Base-by-base conservation (phyloP, 2,888 invertebrate genomes). In the Luperina testacea region DNA sequence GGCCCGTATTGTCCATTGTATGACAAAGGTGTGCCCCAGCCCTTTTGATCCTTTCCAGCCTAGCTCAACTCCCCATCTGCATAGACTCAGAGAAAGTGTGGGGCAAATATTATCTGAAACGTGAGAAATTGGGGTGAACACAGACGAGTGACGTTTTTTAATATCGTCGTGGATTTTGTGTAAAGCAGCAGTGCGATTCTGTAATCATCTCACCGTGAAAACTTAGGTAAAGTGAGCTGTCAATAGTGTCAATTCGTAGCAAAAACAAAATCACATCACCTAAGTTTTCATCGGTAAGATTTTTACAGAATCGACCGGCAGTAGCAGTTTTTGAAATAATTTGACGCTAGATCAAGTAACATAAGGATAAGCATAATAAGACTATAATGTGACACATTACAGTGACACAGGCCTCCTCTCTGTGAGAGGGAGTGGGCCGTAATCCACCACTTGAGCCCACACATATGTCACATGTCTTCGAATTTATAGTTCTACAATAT, bases 1-100 rank as follows among this genome's bases (percentile, higher is more conserved):
- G 17, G 63, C 65, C 75, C 88, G 75, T 83, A 80, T 86, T 79
- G 75, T 88, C 77, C 86, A 76, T 77, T 85, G 83, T 72, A 42
- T 61, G 80, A 84, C 84, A 77, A 86, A 83, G 78, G 88, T 48
- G 67, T 38, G 53, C 72, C 59, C 71, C 67, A 24, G 45, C 67
- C 76, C 80, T 69, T 85, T 72, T 86, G 83, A 80, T 75, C 83
- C 82, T 20, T 63, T 68, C 83, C 64, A 59, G 73, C 77, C 79
- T 59, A 72, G 68, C 84, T 81, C 63, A 72, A n/a, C 68, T 61
- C 42, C 9, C 24, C 80, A 84, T 85, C 87, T 85, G 84, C 84
- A 85, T 85, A 72, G 61, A 45, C 63, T 86, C 45, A 53, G 71
- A 75, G 68, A 72, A 32, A 51, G 24, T 38, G 24, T 32, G 51